Conservation (phyloP, 2,113 vertebrate genomes). For the Aldabrachelys gigantea region DNA sequence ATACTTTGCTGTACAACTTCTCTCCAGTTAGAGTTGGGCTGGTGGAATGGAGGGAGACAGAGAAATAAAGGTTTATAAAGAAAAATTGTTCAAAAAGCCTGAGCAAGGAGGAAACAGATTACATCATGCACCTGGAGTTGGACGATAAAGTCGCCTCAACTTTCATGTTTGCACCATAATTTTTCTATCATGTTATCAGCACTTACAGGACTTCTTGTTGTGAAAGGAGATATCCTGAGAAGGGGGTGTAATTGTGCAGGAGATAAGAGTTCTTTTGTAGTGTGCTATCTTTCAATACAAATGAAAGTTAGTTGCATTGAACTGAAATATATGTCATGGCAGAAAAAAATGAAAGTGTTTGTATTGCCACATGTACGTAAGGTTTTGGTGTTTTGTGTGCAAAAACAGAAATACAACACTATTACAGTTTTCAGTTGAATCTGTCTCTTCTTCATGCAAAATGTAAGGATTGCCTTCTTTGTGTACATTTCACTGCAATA, state of each 20-base stretch:
- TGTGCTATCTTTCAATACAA: neutral
- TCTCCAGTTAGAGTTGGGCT: constrained; percentile 12
- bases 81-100: constrained; percentile 1
- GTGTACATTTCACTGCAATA: neutral
- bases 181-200: constrained; percentile 55
- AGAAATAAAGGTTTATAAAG: neutral
- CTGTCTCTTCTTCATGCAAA: neutral
- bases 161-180: constrained; percentile 47
- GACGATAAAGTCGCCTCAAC: constrained; percentile 44
- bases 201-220: constrained; percentile 16
- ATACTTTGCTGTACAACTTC: constrained; percentile 23
- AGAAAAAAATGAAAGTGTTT: neutral
- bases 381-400: neutral
- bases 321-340: neutral
- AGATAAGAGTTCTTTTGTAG: constrained; percentile 4
- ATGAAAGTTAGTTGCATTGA: neutral
- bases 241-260: neutral
- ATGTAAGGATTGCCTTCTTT: fast-evolving
- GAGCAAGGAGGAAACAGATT: constrained; percentile 27
- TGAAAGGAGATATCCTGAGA: constrained; percentile 23
- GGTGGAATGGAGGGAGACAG: neutral
- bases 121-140: constrained; percentile 47
- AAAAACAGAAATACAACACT: neutral
- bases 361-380: fast-evolving
- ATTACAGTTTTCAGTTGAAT: neutral